A percentile compares a stretch with the other conserved stretches of the same genome.
Conservation (phyloP, 2,888 invertebrate genomes). For the Parnassius smintheus region DNA sequence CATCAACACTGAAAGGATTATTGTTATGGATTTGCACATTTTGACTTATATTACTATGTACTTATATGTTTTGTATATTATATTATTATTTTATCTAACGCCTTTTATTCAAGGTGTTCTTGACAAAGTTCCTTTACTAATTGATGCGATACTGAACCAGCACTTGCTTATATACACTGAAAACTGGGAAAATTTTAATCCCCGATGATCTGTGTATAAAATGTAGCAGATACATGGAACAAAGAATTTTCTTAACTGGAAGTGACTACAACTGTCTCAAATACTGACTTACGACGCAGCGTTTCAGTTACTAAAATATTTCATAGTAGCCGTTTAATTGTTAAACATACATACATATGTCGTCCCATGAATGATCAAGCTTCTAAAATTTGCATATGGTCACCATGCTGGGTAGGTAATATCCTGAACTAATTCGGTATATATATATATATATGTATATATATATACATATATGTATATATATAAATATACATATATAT, state of each 20-base stretch:
- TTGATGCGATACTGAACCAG: conserved; percentile 9
- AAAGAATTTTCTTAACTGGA: background rate
- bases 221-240: background rate
- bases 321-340: background rate
- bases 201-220: conserved; percentile 3
- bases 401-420: too few species aligned
- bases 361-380: background rate
- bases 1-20: background rate
- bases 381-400: too few species aligned
- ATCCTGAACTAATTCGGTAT: background rate
- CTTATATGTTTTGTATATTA: background rate
- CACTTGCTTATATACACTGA: conserved; percentile 2
- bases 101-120: background rate
- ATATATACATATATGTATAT: too few species aligned
- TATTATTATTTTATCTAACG: background rate
- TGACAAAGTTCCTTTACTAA: background rate
- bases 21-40: conserved; percentile 1
- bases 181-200: background rate
- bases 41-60: background rate
- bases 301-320: background rate
- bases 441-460: too few species aligned
- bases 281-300: too few species aligned
- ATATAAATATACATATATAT: too few species aligned
- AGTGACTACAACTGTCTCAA: background rate
- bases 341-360: background rate